These are phyloP conservation scores for Coracopsis vasa DNA, from an alignment of 2,113 vertebrate genomes.

Conservation along the genomic window DNA sequence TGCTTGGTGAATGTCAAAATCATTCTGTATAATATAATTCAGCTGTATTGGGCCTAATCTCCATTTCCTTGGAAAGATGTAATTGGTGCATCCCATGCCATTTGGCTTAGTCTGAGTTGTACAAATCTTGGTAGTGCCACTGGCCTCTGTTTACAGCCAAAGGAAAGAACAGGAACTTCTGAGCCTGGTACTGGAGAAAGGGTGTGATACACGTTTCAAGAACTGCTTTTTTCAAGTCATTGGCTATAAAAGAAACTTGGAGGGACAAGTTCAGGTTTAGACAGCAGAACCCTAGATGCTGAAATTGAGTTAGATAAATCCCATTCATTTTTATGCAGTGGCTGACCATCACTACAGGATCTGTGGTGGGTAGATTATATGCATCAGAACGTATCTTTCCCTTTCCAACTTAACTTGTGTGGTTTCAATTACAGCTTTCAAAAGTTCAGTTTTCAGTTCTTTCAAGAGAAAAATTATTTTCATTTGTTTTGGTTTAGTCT, in stretches of 20 bases:
- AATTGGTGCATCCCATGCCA: neutral
- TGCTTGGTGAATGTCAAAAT: neutral
- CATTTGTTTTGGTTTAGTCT: slow-evolving; percentile 39
- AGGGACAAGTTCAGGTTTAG: neutral
- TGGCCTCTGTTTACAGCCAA: neutral
- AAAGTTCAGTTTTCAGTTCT: slow-evolving; percentile 11
- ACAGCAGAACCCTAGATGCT: neutral
- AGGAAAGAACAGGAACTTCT: neutral
- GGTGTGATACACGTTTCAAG: rapidly evolving
- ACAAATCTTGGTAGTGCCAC: neutral
- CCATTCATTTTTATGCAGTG: neutral
- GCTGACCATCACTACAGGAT: neutral
- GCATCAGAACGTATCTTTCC: neutral
- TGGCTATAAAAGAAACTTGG: neutral
- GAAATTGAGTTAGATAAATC: neutral
- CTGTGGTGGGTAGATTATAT: neutral
- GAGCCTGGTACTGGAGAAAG: neutral
- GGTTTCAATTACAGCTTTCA: slow-evolving; percentile 40
- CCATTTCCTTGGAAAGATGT: neutral
- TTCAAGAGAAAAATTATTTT: slow-evolving; percentile 8
- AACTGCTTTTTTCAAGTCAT: neutral
- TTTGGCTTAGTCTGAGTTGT: rapidly evolving
- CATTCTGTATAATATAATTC: neutral
- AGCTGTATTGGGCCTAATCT: neutral
- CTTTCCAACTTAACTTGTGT: neutral